Evolutionary conservation across 2,113 vertebrate species (phyloP).

Genomic region (Ictalurus punctatus): DNA sequence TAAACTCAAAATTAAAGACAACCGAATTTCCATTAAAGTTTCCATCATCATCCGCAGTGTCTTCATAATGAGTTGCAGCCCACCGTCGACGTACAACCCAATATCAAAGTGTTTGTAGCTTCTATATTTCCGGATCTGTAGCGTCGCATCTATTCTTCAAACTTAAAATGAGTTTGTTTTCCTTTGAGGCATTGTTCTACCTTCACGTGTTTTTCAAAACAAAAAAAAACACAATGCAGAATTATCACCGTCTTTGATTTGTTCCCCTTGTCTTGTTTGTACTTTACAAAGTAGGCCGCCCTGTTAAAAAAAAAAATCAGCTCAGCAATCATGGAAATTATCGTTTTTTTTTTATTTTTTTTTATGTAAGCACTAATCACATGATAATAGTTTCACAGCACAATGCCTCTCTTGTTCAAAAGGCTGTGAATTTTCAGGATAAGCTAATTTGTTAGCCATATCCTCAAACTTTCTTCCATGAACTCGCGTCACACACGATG

Average conservation of each 20-base stretch:
- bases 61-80: background rate
- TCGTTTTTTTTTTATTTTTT: background rate
- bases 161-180: background rate
- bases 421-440: too few species aligned
- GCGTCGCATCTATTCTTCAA: background rate
- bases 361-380: background rate
- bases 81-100: background rate
- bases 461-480: background rate
- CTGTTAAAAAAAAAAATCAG: background rate
- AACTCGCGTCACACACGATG: background rate
- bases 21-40: background rate
- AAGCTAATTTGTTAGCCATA: background rate
- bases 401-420: background rate
- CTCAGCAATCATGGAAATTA: background rate
- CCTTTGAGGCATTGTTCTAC: background rate
- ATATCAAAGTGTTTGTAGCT: background rate
- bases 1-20: background rate
- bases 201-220: background rate
- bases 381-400: conserved; percentile 1
- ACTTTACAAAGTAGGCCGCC: background rate
- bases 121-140: background rate
- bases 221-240: background rate
- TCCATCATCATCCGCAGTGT: background rate
- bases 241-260: background rate
- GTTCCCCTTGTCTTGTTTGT: background rate